Conservation (phyloP, 2,888 invertebrate species). For the Harpalus rubripes region DNA sequence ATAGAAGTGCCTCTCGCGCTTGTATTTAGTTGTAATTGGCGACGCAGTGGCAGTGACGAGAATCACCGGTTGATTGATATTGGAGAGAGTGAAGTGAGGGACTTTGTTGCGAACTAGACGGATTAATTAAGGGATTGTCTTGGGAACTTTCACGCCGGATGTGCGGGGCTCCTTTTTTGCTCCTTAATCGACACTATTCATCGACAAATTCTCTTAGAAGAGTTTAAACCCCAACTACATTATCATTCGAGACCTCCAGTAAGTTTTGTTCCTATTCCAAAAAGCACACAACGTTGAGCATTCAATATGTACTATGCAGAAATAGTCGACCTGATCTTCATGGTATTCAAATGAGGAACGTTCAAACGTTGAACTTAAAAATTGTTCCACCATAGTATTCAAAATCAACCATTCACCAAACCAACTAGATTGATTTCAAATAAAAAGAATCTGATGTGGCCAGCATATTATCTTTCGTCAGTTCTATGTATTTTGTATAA, state of each 20-base stretch:
- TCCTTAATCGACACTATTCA: slow-evolving; percentile 46
- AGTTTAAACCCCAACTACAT: slow-evolving; percentile 15
- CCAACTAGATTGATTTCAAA: no score
- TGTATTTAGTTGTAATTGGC: slow-evolving; percentile 64
- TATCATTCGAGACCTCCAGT: not conserved
- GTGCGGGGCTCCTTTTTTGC: slow-evolving; percentile 6
- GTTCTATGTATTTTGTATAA: no score
- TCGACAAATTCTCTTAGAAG: slow-evolving; percentile 15
- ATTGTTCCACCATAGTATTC: no score
- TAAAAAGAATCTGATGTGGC: no score
- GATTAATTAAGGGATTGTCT: slow-evolving; percentile 62
- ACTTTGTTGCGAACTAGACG: slow-evolving; percentile 64
- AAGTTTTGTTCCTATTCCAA: not conserved
- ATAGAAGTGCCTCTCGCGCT: slow-evolving; percentile 42
- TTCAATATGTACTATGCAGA: not conserved
- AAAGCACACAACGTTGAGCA: not conserved
- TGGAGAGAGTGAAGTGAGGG: slow-evolving; percentile 32
- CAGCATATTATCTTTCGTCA: no score
- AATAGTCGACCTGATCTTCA: not conserved
- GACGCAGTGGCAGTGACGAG: slow-evolving; percentile 60
- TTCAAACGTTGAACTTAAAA: no score
- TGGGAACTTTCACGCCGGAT: slow-evolving; percentile 41
- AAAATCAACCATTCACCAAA: no score
- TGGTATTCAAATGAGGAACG: no score
- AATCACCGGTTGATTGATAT: slow-evolving; percentile 59